Evolutionary conservation across 2,797 vertebrate genomes (phyloP).

Genomic region (Pseudochirops cupreus): DNA sequence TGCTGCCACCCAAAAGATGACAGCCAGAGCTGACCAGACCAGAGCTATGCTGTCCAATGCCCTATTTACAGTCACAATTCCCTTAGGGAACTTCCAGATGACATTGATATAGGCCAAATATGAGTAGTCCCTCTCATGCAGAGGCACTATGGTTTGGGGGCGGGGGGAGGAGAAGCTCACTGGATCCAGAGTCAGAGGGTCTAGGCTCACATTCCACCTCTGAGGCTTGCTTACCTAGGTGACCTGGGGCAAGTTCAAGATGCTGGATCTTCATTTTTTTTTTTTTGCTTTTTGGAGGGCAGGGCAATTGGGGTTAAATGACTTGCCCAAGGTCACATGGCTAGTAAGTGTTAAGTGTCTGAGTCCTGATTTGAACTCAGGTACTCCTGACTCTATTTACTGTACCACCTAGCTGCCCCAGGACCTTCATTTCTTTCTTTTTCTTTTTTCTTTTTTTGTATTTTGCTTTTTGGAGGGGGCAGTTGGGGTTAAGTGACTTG

Average conservation of each 20-base stretch:
- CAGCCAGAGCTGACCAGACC: background rate
- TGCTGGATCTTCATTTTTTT: background rate
- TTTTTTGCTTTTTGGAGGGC: too few relatives aligned
- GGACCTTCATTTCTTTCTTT: too few relatives aligned
- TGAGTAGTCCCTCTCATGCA: background rate
- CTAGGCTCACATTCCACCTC: background rate
- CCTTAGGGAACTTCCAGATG: background rate
- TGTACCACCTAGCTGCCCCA: too few relatives aligned
- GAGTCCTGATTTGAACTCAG: too few relatives aligned
- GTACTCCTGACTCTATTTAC: too few relatives aligned
- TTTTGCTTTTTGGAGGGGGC: too few relatives aligned
- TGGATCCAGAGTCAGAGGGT: background rate
- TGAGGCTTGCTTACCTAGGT: background rate
- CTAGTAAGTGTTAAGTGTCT: too few relatives aligned
- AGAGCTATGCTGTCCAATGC: background rate
- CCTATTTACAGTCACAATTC: background rate
- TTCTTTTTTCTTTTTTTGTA: too few relatives aligned
- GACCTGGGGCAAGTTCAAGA: background rate
- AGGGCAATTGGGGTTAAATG: too few relatives aligned
- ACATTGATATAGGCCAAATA: background rate
- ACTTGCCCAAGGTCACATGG: too few relatives aligned
- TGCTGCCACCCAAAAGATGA: background rate
- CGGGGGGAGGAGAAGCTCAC: too few relatives aligned
- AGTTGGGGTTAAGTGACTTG: too few relatives aligned
- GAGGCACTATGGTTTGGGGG: background rate